phyloP scores from a whole-genome alignment of 2,113 vertebrate genomes.

The Heteronetta atricapilla region DNA sequence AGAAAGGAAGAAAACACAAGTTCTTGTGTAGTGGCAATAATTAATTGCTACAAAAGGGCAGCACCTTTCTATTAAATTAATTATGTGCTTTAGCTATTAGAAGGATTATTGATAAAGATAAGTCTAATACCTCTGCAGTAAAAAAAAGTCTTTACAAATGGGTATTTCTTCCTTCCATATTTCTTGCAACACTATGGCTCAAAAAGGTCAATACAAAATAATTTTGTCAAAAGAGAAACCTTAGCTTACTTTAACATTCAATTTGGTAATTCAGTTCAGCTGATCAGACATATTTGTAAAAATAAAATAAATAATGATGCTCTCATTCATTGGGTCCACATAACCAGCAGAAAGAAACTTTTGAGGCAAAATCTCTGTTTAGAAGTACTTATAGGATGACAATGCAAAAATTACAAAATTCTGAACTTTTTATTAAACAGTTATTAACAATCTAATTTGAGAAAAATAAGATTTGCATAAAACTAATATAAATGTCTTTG shows the following conservation, averaged over 20 bases:
- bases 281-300: background rate
- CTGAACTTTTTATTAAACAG: background rate
- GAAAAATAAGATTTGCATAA: background rate
- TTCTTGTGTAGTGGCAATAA: background rate
- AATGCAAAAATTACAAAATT: background rate
- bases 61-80: background rate
- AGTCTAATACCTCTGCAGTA: background rate
- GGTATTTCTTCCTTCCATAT: background rate
- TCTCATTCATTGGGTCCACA: background rate
- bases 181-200: background rate
- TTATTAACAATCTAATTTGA: background rate
- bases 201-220: background rate
- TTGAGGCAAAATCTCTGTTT: background rate
- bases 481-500: background rate
- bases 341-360: background rate
- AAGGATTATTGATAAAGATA: background rate
- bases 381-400: background rate
- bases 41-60: background rate
- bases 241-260: background rate
- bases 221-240: background rate
- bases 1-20: background rate
- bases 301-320: background rate
- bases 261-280: background rate
- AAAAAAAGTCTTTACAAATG: background rate
- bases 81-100: background rate